Conservation (phyloP, 2,888 invertebrate species). For the Beris morrisii region DNA sequence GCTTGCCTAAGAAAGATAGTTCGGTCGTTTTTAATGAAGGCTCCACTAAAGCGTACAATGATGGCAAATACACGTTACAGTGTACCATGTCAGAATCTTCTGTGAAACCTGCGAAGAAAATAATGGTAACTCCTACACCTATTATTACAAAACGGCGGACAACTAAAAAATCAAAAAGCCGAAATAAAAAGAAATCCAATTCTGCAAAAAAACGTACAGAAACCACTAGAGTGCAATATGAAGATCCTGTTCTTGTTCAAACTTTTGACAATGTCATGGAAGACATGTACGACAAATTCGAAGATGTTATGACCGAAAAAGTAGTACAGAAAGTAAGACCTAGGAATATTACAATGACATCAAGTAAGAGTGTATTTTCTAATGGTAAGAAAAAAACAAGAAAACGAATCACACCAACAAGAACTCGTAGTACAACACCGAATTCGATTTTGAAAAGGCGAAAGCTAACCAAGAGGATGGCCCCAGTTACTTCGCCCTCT, state of each 20-base stretch:
- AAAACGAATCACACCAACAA: neutral
- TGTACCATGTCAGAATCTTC: constrained; percentile 21
- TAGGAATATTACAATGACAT: neutral
- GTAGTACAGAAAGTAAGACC: neutral
- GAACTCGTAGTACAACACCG: neutral
- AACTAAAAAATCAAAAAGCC: neutral
- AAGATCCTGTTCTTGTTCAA: neutral
- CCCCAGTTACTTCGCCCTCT: constrained; percentile 8
- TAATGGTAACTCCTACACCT: neutral
- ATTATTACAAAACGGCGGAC: neutral
- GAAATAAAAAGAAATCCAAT: constrained; percentile 2
- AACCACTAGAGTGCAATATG: neutral
- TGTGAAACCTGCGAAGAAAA: constrained; percentile 3
- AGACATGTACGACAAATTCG: constrained; percentile 5
- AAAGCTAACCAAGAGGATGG: constrained; percentile 14
- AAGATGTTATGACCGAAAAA: constrained; percentile 3
- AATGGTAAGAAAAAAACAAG: neutral
- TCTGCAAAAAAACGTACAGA: constrained; percentile 4
- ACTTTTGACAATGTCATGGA: neutral
- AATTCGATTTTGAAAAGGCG: constrained; percentile 1
- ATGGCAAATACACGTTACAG: constrained; percentile 18
- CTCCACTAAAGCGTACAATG: neutral
- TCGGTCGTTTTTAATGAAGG: constrained; percentile 18
- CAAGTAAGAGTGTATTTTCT: neutral
- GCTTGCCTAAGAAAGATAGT: neutral